Evolutionary conservation across 2,888 invertebrate species (phyloP).

Genomic region (Agelastica alni): DNA sequence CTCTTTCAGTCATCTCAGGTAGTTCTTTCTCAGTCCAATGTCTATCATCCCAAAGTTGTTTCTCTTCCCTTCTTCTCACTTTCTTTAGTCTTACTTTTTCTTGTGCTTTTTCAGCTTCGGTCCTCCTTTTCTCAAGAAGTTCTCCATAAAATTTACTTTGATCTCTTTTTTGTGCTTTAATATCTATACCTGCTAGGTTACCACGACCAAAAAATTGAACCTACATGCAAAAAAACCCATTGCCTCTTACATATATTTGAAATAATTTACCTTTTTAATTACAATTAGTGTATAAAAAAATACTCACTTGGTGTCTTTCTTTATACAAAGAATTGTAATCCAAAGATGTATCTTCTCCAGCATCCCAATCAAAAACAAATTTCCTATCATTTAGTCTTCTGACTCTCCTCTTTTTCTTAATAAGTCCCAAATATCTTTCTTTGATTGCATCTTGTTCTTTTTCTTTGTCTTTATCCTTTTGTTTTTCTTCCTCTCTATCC

Average conservation of each 20-base stretch:
- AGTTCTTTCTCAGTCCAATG: conserved; percentile 97
- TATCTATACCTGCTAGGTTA: conserved; percentile 97
- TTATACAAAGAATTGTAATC: conserved; percentile 98
- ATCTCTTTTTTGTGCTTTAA: conserved; percentile 93
- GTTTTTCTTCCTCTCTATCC: conserved; percentile 60
- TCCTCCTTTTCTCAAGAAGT: conserved; percentile 90
- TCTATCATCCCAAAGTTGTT: conserved; percentile 98
- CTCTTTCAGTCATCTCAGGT: conserved; percentile 97
- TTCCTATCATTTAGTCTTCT: conserved; percentile 95
- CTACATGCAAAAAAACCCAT: conserved; percentile 37
- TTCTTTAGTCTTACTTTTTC: conserved; percentile 92
- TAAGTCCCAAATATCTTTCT: conserved; percentile 90
- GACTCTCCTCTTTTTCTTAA: conserved; percentile 91
- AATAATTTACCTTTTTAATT: too few relatives aligned
- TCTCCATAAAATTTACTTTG: conserved; percentile 98
- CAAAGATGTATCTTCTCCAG: conserved; percentile 95
- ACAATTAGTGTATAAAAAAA: too few relatives aligned
- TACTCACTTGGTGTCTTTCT: conserved; percentile 80
- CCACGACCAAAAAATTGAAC: conserved; percentile 98
- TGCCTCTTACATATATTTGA: too few relatives aligned
- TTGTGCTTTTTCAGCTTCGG: conserved; percentile 95
- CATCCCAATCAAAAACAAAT: conserved; percentile 99
- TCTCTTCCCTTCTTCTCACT: conserved; percentile 93
- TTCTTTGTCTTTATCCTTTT: conserved; percentile 82
- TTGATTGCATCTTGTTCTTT: conserved; percentile 94